phyloP scores from a whole-genome alignment of 2,888 invertebrate genomes.

The Notodonta dromedarius region DNA sequence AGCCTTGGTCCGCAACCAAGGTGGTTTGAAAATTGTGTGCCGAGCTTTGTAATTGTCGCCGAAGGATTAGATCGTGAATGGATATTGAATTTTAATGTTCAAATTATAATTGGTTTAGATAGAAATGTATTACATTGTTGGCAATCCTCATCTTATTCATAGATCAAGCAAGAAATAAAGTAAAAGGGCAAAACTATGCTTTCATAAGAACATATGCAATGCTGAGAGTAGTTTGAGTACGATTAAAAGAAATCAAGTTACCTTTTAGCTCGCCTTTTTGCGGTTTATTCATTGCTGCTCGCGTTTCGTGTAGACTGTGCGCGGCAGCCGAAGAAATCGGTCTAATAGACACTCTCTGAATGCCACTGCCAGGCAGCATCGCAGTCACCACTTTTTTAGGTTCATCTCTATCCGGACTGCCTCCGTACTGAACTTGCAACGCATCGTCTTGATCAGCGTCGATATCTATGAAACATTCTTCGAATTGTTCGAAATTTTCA shows the following conservation, averaged over 20 bases:
- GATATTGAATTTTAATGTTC: constrained; percentile 17
- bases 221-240: neutral
- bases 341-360: constrained; percentile 69
- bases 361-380: constrained; percentile 73
- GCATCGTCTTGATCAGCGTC: constrained; percentile 71
- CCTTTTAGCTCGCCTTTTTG: constrained; percentile 62
- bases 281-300: constrained; percentile 59
- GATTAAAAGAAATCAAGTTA: constrained; percentile 33
- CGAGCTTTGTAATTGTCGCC: constrained; percentile 2
- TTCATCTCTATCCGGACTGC: constrained; percentile 64
- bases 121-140: neutral
- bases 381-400: constrained; percentile 70
- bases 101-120: neutral
- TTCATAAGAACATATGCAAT: too few species aligned
- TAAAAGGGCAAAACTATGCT: too few species aligned
- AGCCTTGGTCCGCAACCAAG: constrained; percentile 35
- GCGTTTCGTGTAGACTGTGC: constrained; percentile 56
- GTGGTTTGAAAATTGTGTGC: constrained; percentile 13
- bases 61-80: constrained; percentile 17
- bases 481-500: constrained; percentile 74
- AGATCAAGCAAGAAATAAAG: too few species aligned
- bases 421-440: constrained; percentile 55
- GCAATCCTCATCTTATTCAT: neutral
- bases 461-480: constrained; percentile 74
- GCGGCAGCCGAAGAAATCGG: constrained; percentile 59